A percentile compares a stretch with the other conserved stretches of the same genome.
These are phyloP conservation scores for Aphidoletes aphidimyza DNA, from an alignment of 2,888 invertebrate species.

Conservation along the genomic window DNA sequence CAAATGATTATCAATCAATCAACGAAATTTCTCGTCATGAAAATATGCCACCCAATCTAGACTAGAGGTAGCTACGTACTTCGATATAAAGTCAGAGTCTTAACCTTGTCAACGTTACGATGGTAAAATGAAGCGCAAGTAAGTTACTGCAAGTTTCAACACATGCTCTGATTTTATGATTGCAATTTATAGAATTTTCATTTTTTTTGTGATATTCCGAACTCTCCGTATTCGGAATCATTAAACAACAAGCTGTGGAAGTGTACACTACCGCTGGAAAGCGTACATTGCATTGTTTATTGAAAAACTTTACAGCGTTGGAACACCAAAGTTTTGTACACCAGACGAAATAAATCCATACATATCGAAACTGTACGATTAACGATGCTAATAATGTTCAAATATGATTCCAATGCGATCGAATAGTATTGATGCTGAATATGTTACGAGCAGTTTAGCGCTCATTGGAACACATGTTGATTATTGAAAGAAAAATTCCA, in stretches of 20 bases:
- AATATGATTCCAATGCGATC: too few relatives aligned
- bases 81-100: not conserved
- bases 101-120: too few relatives aligned
- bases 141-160: not conserved
- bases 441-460: too few relatives aligned
- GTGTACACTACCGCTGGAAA: too few relatives aligned
- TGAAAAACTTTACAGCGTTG: not conserved
- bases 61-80: not conserved
- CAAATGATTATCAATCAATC: not conserved
- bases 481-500: too few relatives aligned
- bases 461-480: too few relatives aligned
- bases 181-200: not conserved
- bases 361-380: not conserved
- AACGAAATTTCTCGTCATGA: not conserved
- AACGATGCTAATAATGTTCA: too few relatives aligned
- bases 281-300: not conserved
- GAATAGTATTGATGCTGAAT: too few relatives aligned
- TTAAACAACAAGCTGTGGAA: not conserved
- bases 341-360: not conserved
- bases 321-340: not conserved
- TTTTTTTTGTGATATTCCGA: not conserved
- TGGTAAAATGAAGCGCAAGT: not conserved
- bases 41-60: not conserved
- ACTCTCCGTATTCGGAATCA: not conserved
- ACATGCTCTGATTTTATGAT: conserved; percentile 1